Percentiles rank a stretch among this genome's conserved stretches.
Conservation (phyloP, 2,888 invertebrate genomes). For the Melieria picta region DNA sequence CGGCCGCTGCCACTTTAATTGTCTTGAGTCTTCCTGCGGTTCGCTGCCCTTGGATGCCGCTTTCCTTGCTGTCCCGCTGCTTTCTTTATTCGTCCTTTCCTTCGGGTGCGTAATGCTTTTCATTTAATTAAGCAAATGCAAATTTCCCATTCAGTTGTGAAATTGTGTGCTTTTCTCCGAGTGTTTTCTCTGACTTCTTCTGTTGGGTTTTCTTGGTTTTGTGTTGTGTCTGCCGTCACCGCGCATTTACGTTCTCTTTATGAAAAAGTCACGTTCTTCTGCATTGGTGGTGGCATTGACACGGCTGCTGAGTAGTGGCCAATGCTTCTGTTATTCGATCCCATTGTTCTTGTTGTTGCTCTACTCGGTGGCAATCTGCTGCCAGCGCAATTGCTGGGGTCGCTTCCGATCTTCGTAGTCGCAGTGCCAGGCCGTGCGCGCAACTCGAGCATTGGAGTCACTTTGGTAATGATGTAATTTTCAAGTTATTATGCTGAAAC, state of each 20-base stretch:
- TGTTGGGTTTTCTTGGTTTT: not conserved
- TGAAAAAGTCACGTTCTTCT: conserved; percentile 30
- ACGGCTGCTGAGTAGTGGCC: not conserved
- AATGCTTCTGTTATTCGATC: not conserved
- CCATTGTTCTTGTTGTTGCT: not conserved
- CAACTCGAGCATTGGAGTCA: too few relatives aligned
- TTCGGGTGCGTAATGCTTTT: not conserved
- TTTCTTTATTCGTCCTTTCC: too few relatives aligned
- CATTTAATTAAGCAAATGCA: conserved; percentile 36
- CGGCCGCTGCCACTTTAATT: too few relatives aligned
- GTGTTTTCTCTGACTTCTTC: conserved; percentile 4
- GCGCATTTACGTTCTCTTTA: not conserved
- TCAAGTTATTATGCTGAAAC: conserved; percentile 18
- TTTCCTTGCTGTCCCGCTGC: too few relatives aligned
- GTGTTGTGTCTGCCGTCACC: too few relatives aligned
- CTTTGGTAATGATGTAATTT: conserved; percentile 11
- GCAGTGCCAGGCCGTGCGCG: too few relatives aligned
- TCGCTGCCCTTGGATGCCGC: too few relatives aligned
- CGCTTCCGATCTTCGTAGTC: not conserved
- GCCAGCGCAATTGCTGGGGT: conserved; percentile 19
- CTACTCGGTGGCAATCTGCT: conserved; percentile 6
- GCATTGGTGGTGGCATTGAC: not conserved
- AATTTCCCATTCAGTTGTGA: conserved; percentile 9
- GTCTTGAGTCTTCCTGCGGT: too few relatives aligned
- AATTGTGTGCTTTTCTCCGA: conserved; percentile 4